A percentile compares a stretch with the other conserved stretches of the same genome.
These are phyloP conservation scores for human DNA, from an alignment of 2,113 vertebrate genomes.

Conservation along the genomic window DNA sequence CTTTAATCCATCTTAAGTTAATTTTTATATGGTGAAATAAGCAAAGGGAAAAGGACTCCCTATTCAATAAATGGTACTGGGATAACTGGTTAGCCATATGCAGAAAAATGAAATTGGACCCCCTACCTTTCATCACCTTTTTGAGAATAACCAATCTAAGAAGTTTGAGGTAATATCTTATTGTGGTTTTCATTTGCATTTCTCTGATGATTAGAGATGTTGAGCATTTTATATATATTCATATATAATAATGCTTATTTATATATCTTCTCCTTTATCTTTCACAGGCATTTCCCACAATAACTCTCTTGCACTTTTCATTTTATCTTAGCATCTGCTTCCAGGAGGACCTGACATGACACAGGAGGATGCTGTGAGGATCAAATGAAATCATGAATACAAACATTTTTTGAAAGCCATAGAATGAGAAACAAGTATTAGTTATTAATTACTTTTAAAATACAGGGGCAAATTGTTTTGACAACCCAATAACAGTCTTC, in stretches of 20 bases:
- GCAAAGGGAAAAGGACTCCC: too few species aligned
- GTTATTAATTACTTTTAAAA: not conserved
- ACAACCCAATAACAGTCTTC: not conserved
- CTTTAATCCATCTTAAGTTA: too few species aligned
- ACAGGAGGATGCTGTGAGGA: not conserved
- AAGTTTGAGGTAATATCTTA: not conserved
- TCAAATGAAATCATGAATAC: not conserved
- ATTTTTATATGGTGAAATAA: too few species aligned
- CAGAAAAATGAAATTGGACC: too few species aligned
- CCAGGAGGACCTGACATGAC: not conserved
- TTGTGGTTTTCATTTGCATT: not conserved
- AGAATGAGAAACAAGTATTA: not conserved
- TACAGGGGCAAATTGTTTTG: not conserved
- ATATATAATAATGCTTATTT: not conserved
- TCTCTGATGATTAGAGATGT: not conserved
- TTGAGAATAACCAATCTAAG: not conserved
- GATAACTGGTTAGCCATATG: too few species aligned
- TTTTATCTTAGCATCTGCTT: conserved; percentile 16
- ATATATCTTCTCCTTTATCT: not conserved
- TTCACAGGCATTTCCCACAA: not conserved
- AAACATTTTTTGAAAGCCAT: conserved; percentile 23
- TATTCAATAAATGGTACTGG: too few species aligned
- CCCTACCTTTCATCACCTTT: not conserved
- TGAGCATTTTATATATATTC: not conserved
- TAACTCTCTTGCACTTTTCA: not conserved